Evolutionary conservation across 2,113 vertebrate genomes (phyloP).

Genomic region (Hyla sarda): DNA sequence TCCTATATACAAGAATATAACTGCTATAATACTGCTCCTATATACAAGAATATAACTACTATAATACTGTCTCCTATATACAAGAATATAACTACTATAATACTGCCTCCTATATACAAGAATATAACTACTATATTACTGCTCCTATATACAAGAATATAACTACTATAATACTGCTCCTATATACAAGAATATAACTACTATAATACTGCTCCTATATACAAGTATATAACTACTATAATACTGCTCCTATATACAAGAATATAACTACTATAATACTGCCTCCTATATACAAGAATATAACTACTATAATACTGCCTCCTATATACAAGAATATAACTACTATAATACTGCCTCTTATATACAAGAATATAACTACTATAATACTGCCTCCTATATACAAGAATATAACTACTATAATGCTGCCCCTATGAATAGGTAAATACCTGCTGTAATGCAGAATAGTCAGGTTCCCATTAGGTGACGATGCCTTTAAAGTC

Average conservation of each 20-base stretch:
- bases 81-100: constrained; percentile 4
- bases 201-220: constrained; percentile 3
- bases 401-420: constrained; percentile 1
- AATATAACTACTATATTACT: not conserved
- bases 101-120: not conserved
- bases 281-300: not conserved
- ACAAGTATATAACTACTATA: constrained; percentile 12
- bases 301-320: constrained; percentile 5
- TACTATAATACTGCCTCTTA: constrained; percentile 5
- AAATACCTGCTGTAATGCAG: not conserved
- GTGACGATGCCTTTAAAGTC: not conserved
- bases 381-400: not conserved
- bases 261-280: constrained; percentile 12
- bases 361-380: constrained; percentile 6
- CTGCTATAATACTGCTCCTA: not conserved
- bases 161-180: constrained; percentile 5
- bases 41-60: not conserved
- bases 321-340: constrained; percentile 6
- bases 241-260: constrained; percentile 7
- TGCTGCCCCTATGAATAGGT: not conserved
- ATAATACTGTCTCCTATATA: not conserved
- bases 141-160: not conserved
- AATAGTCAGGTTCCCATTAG: not conserved
- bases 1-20: constrained; percentile 8
- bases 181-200: constrained; percentile 7